phyloP scores from a whole-genome alignment of 2,797 vertebrate genomes.

The Carduelis carduelis region DNA sequence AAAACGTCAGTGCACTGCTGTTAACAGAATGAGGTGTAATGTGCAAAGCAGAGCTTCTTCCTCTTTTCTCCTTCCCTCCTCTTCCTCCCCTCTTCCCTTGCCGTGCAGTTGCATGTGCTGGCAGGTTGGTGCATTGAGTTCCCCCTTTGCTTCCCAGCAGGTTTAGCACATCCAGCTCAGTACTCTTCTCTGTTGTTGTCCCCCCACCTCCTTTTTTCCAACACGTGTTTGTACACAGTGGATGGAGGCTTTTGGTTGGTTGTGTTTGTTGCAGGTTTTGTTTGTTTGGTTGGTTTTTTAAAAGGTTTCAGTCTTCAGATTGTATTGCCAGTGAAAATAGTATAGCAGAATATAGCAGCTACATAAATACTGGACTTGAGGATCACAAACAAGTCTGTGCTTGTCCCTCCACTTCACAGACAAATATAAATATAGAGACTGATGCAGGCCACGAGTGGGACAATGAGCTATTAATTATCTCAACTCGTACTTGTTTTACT shows the following conservation, averaged over 20 bases:
- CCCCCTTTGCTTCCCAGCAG: background rate
- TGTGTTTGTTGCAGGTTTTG: background rate
- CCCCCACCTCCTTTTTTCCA: background rate
- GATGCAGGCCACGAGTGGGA: slow-evolving; percentile 51
- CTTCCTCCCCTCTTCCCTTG: background rate
- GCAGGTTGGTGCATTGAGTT: background rate
- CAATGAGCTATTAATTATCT: slow-evolving; percentile 65
- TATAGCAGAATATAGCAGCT: slow-evolving; percentile 55
- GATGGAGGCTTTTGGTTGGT: background rate
- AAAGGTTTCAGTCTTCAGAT: slow-evolving; percentile 1
- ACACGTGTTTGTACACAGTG: background rate
- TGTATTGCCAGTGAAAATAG: slow-evolving; percentile 12
- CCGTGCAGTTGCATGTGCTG: background rate
- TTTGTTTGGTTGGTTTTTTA: background rate
- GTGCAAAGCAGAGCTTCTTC: slow-evolving; percentile 15
- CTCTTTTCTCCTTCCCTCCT: slow-evolving; percentile 21
- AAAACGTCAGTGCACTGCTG: background rate
- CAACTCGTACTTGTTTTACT: slow-evolving; percentile 51
- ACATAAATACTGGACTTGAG: slow-evolving; percentile 52
- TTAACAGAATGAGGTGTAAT: background rate
- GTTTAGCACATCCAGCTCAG: background rate
- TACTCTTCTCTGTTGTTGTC: background rate
- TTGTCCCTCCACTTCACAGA: slow-evolving; percentile 59
- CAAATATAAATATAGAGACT: slow-evolving; percentile 65
- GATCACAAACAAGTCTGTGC: slow-evolving; percentile 70